Evolutionary conservation across 92 coral and sea anemone genomes (phyloP).

Genomic region (Montipora capitata): DNA sequence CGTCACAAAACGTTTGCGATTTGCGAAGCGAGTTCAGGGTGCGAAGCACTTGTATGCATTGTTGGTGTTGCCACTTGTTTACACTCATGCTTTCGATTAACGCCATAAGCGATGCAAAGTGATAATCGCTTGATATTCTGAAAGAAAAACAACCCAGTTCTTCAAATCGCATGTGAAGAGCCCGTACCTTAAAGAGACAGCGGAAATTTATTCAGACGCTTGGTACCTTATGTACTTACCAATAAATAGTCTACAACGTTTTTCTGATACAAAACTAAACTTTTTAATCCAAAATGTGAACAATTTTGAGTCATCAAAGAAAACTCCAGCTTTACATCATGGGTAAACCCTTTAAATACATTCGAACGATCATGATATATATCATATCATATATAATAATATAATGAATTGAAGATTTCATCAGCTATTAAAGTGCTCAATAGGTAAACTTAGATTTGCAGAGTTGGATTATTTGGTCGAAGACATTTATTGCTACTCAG

Average conservation of each 20-base stretch:
- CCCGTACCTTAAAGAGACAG: not conserved
- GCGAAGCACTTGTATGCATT: constrained; percentile 18
- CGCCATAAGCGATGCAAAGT: constrained; percentile 5
- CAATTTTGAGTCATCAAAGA: too few species aligned
- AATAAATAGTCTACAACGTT: not conserved
- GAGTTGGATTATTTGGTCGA: too few species aligned
- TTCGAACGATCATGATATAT: too few species aligned
- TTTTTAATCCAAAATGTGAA: too few species aligned
- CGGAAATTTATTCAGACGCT: not conserved
- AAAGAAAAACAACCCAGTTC: not conserved
- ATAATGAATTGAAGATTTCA: too few species aligned
- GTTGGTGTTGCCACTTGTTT: constrained; percentile 4
- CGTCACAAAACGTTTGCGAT: constrained; percentile 48
- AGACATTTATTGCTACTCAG: too few species aligned
- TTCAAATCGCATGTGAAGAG: not conserved
- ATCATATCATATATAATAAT: too few species aligned
- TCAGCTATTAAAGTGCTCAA: too few species aligned
- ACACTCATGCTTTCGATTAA: not conserved
- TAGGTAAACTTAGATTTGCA: too few species aligned
- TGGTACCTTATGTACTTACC: too few species aligned
- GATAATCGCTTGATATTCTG: not conserved
- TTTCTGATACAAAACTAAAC: not conserved
- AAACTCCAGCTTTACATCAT: too few species aligned
- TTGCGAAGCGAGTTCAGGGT: constrained; percentile 39
- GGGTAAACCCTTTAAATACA: too few species aligned